Base-by-base conservation (phyloP, 2,888 invertebrate genomes). In the Arrhopalites spinosus region DNA sequence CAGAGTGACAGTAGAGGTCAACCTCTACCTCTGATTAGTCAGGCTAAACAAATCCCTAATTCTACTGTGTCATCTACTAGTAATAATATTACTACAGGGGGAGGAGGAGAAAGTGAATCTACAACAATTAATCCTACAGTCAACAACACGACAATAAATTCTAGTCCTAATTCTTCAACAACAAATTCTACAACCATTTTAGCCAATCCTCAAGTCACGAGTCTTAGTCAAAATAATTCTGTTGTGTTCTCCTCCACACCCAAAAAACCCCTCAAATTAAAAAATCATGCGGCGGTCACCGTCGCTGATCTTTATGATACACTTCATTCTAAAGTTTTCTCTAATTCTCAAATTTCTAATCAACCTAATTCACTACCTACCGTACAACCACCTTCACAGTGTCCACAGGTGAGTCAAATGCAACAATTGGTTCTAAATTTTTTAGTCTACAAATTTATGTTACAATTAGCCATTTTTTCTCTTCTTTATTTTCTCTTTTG, bases 271-370 rank as follows among this genome's bases (percentile, higher is more conserved):
- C 71, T 83, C 68, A 81, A 80, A 78, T 68, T 83, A 69, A 78
- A 76, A 73, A 83, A 83, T 78, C 80, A 81, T 69, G 77, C 78
- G 50, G 78, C 78, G 20, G 78, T 77, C 8, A 76, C 78, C 50
- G 73, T 76, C 13, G 73, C 78, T 2, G 83, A 83, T 77, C 75
- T 81, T 50, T 83, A 83, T 59, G 83, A 83, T 69, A 79, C 80
- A 7, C 80, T 83, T 45, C 80, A 78, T 67, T 30, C 17, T 47
- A 76, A 78, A 69, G 50, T 73, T 61, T 67, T 45, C 36, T 73
- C 68, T 25, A 64, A 45, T 20, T 30, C 64, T 15, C 23, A 20
- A 25, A 25, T 25, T 8, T 1, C 56, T 13, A 30, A 20, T 63
- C 72, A 27, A 36, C 47, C 59, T 1, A 56, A 27, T 17, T 63